These are phyloP conservation scores for Ptilorrhoa leucosticta DNA, from an alignment of 2,113 vertebrate species.

Conservation along the genomic window DNA sequence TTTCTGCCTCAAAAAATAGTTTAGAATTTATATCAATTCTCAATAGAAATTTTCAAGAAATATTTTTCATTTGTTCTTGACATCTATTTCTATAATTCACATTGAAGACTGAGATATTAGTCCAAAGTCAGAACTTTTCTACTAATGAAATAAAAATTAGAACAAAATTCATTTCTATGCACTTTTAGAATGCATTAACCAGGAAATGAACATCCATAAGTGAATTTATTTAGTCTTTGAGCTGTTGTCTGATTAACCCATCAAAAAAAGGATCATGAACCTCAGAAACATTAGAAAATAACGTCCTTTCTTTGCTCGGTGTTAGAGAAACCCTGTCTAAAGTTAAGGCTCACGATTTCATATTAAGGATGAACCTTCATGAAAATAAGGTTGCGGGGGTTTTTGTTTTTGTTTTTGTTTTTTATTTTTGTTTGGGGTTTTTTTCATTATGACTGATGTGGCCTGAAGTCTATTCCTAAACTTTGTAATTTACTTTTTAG, in stretches of 20 bases:
- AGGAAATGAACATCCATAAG: background rate
- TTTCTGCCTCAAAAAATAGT: background rate
- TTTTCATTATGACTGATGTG: background rate
- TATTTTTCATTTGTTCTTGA: background rate
- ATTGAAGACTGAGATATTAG: background rate
- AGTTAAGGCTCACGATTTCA: background rate
- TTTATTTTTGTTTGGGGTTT: background rate
- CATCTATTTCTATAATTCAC: background rate
- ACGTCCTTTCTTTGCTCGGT: background rate
- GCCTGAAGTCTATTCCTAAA: background rate
- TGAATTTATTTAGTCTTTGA: background rate
- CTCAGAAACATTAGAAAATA: background rate
- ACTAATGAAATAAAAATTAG: background rate
- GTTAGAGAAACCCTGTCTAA: background rate
- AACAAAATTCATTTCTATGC: background rate
- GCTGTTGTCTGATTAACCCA: background rate
- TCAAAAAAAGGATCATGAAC: background rate
- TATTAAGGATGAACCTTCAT: background rate
- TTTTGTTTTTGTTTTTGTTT: background rate
- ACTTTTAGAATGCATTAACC: background rate
- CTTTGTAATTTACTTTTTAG: background rate
- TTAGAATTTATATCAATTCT: background rate
- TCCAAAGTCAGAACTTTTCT: background rate
- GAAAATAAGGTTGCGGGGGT: background rate
- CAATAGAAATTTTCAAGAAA: background rate